These are phyloP conservation scores for Brachionus sp. DNA, from an alignment of 1,140 invertebrate genomes.

Conservation along the genomic window DNA sequence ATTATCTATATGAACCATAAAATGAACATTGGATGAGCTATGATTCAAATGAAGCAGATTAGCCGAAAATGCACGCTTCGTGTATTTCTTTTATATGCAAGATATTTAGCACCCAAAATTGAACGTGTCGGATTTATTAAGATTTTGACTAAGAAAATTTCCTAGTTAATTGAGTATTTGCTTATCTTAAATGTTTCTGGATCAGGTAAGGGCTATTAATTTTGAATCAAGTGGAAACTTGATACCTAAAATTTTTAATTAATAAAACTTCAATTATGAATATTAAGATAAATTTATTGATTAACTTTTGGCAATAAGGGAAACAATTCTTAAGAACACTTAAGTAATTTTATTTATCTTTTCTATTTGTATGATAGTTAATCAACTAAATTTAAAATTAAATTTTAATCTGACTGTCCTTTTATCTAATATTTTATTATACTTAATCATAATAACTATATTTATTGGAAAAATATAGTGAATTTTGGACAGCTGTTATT, in stretches of 20 bases:
- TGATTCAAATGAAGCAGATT: not conserved
- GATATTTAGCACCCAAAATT: not conserved
- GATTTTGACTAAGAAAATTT: not conserved
- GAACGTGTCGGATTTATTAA: not conserved
- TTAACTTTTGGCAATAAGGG: not conserved
- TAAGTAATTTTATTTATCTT: not conserved
- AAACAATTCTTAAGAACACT: not conserved
- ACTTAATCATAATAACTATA: too few species aligned
- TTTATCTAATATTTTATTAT: not conserved
- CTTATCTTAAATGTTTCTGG: not conserved
- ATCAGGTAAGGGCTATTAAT: conserved; percentile 6
- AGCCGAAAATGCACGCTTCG: not conserved
- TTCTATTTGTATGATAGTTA: not conserved
- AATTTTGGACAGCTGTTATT: too few species aligned
- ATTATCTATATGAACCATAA: not conserved
- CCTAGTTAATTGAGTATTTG: not conserved
- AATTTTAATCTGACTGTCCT: not conserved
- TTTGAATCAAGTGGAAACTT: not conserved
- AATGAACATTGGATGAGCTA: not conserved
- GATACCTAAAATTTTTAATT: not conserved
- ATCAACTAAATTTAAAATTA: not conserved
- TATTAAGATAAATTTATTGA: not conserved
- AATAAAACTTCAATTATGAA: not conserved
- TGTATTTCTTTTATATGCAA: not conserved
- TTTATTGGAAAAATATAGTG: too few species aligned